Percentiles rank a stretch among this genome's conserved stretches.
Conservation (phyloP, 2,797 vertebrate species). For the Lepus oiostolus region DNA sequence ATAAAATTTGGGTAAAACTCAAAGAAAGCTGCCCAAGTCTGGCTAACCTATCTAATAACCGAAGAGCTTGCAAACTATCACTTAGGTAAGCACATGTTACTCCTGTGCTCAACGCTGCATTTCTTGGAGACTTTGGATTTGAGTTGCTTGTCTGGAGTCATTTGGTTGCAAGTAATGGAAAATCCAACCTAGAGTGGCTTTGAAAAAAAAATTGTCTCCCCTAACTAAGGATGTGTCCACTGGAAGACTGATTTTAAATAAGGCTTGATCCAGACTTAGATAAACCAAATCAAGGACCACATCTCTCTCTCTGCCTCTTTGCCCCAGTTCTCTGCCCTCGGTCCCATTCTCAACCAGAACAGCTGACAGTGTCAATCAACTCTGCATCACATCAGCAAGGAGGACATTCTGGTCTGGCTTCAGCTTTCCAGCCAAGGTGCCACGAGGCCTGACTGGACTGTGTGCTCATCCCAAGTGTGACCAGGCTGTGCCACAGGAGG, state of each 20-base stretch:
- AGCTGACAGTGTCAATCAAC: not conserved
- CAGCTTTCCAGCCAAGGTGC: not conserved
- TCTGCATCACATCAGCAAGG: not conserved
- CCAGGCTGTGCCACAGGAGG: not conserved
- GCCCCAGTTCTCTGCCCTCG: not conserved
- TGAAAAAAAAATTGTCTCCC: not conserved
- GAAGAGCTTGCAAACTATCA: not conserved
- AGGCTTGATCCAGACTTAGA: not conserved
- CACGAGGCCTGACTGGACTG: not conserved
- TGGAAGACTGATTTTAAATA: not conserved
- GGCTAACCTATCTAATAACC: not conserved
- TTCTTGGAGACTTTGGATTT: slow-evolving; percentile 13
- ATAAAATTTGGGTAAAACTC: not conserved
- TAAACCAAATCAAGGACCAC: not conserved
- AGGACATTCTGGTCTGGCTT: not conserved
- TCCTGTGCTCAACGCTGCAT: not conserved
- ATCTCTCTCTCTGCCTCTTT: not conserved
- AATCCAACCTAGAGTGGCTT: not conserved
- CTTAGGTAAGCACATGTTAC: not conserved
- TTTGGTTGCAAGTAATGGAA: slow-evolving; percentile 10
- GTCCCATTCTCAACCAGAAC: not conserved
- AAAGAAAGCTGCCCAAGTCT: not conserved
- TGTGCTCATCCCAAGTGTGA: not conserved
- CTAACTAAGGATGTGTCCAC: not conserved
- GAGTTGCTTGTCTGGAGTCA: not conserved